Base-by-base conservation (phyloP, 2,888 invertebrate species). In the Azorinus chamasolen region DNA sequence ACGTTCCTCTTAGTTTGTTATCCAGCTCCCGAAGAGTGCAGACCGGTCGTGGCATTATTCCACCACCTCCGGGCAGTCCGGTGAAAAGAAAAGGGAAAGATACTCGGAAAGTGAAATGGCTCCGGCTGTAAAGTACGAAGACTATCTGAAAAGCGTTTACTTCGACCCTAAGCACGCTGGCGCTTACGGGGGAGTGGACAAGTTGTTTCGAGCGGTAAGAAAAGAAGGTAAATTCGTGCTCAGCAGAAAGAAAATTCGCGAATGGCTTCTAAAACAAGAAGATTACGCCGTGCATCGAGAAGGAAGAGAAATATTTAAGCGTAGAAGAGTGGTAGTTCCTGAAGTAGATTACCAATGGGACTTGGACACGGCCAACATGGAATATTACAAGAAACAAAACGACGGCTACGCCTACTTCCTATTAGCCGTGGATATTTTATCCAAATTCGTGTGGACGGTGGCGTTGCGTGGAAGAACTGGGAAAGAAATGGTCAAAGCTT, bases 261-360 rank as follows among this genome's bases (percentile, higher is more conserved):
- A 83, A 16, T 80, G 79, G 83, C 50, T 80, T 27, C 39, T 70
- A 61, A 76, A 68, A 71, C 79, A 78, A 37, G 79, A 80, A 58
- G 64, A 69, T 24, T 80, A 69, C 43, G 71, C 72, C 22, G 63
- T 83, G 25, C 76, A 79, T 43, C n/a, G n/a, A n/a, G n/a, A n/a
- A n/a, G n/a, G n/a, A n/a, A n/a, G n/a, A n/a, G n/a, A n/a, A n/a
- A n/a, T n/a, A n/a, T n/a, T n/a, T n/a, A n/a, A n/a, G n/a, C n/a
- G n/a, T n/a, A n/a, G n/a, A n/a, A n/a, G n/a, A n/a, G n/a, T n/a
- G n/a, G n/a, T n/a, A n/a, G n/a, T 69, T 10, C 71, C 74, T n/a
- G n/a, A n/a, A n/a, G n/a, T n/a, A n/a, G n/a, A n/a, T n/a, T n/a
- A n/a, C n/a, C n/a, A n/a, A n/a, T n/a, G n/a, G n/a, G n/a, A n/a